These are phyloP conservation scores for Geodia barretti DNA, from an alignment of 37 sponge, comb jelly and placozoan species.

Conservation along the genomic window DNA sequence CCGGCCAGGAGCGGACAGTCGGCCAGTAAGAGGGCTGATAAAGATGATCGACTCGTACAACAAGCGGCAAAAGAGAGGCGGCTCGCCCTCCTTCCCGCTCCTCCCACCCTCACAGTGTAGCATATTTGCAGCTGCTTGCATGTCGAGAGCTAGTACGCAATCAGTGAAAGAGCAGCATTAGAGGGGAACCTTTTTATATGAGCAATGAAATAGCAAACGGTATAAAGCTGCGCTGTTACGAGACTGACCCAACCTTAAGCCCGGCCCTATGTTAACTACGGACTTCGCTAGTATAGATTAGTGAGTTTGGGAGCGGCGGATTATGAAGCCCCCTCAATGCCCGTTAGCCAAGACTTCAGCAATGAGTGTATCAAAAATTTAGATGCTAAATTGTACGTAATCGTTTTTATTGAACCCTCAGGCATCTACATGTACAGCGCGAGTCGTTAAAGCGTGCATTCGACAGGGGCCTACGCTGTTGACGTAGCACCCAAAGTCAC, in stretches of 20 bases:
- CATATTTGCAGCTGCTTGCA: no score
- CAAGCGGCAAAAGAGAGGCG: conserved; percentile 38
- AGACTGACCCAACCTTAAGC: no score
- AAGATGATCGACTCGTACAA: conserved; percentile 67
- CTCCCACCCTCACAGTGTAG: no score
- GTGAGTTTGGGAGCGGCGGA: no score
- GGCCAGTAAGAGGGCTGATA: conserved; percentile 41
- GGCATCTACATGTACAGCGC: conserved; percentile 57
- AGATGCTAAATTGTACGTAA: neutral
- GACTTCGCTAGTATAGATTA: neutral
- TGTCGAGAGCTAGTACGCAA: no score
- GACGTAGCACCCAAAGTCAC: conserved; percentile 67
- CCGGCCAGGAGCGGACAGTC: conserved; percentile 46
- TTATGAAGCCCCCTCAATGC: neutral
- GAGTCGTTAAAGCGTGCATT: conserved; percentile 63
- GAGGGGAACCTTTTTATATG: no score
- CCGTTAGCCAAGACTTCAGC: neutral
- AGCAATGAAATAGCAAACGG: no score
- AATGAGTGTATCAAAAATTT: neutral
- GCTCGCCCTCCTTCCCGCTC: conserved; percentile 42
- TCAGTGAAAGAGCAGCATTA: no score
- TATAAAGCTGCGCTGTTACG: no score
- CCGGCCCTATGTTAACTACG: no score
- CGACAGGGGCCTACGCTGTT: conserved; percentile 76
- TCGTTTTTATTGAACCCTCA: neutral